Percentiles rank a stretch among this genome's conserved stretches.
Evolutionary conservation across 53 echinoderm and acorn worm species (phyloP).

Genomic region (Zoroaster sp.): DNA sequence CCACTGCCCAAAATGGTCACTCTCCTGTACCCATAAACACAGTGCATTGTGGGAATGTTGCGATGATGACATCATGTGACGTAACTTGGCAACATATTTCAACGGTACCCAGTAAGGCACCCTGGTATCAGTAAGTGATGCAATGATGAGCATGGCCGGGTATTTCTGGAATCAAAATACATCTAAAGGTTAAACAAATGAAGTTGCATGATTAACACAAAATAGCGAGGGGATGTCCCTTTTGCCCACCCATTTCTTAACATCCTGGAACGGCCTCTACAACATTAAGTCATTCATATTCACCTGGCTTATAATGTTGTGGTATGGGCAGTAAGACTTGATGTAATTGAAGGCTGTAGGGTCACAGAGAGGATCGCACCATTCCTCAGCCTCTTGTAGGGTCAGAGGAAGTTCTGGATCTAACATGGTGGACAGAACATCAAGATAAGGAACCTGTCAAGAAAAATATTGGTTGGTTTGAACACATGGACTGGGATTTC

Average conservation of each 20-base stretch:
- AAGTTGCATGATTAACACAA: too few species aligned
- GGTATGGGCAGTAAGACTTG: constrained; percentile 70
- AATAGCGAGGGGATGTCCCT: too few species aligned
- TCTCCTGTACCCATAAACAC: constrained; percentile 35
- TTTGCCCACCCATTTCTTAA: too few species aligned
- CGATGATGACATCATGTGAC: constrained; percentile 28
- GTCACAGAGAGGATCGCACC: constrained; percentile 57
- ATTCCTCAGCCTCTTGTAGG: constrained; percentile 65
- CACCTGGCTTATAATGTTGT: constrained; percentile 68
- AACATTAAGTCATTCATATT: too few species aligned
- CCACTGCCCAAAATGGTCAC: constrained; percentile 63
- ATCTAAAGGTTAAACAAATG: neutral
- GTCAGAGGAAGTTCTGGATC: constrained; percentile 62
- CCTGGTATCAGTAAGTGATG: constrained; percentile 47
- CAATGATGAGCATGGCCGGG: constrained; percentile 66
- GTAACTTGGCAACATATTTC: constrained; percentile 68
- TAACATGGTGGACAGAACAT: constrained; percentile 73
- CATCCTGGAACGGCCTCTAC: too few species aligned
- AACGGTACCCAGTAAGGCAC: constrained; percentile 69
- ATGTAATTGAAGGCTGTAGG: constrained; percentile 45
- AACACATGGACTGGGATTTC: neutral
- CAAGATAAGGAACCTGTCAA: constrained; percentile 68
- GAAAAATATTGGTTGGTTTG: neutral
- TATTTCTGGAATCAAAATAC: constrained; percentile 37
- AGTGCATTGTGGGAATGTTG: neutral